Base-by-base conservation (phyloP, 2,888 invertebrate genomes). In the Melipona beecheii region DNA sequence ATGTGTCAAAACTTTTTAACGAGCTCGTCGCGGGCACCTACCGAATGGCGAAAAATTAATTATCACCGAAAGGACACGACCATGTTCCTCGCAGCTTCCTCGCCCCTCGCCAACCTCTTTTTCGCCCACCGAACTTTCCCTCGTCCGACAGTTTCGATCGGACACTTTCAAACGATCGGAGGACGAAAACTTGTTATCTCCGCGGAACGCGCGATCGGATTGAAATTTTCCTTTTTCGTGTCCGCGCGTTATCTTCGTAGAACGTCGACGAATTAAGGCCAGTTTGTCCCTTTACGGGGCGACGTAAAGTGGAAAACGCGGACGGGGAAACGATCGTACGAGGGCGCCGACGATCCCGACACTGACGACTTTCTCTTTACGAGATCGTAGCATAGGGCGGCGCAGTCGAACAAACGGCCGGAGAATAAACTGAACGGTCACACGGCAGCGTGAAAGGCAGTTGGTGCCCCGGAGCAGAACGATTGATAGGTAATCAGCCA, bases 1-100 rank as follows among this genome's bases (percentile, higher is more conserved):
- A 85, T 82, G 89, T 88, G 88, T 88, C 85, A 86, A 90, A 92
- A 92, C 89, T 92, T 90, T 92, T 92, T 91, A 92, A 92, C 92
- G 91, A 92, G 88, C 90, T 91, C 88, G 90, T 92, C 91, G 43
- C 43, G 91, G 84, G 78, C 56, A 84, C 58, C 70, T 81, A 70
- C 79, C 83, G 83, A 87, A 87, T 80, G 84, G 79, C 79, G 84
- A 76, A 81, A 87, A 87, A 89, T 91, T 91, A 91, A 91, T 91
- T 91, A 89, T 84, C 86, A 52, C 70, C 65, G 80, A 84, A 89
- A 83, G 75, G 72, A 75, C 43, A 43, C 9, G 9, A 9, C 75
- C 75, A 43, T 74, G 64, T 65, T 52, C 54, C 58, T 36, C 68
- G 31, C 66, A 21, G 31, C 49, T 62, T 66, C 49, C 58, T 60